Conservation (phyloP, 2,888 invertebrate species). For the Drosophila phalerata region DNA sequence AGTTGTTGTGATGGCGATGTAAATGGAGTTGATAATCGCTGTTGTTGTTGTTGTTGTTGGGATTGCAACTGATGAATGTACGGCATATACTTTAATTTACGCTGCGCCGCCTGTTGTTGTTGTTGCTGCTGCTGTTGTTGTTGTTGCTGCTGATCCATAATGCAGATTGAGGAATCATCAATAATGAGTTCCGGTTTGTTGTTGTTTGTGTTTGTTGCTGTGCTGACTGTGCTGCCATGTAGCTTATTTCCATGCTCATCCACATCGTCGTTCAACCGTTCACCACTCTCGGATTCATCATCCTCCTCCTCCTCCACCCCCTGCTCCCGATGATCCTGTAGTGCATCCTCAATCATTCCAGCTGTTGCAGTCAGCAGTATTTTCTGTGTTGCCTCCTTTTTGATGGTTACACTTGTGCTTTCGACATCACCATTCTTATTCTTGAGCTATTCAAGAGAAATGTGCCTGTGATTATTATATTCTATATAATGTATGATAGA, state of each 20-base stretch:
- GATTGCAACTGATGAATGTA: conserved; percentile 14
- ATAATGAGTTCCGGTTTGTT: conserved; percentile 53
- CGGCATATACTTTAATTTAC: conserved; percentile 35
- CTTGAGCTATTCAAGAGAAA: conserved; percentile 25
- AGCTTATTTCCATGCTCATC: conserved; percentile 10
- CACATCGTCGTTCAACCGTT: conserved; percentile 12
- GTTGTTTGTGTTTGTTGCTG: conserved; percentile 31
- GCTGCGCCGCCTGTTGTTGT: conserved; percentile 26
- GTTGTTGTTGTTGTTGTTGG: conserved; percentile 23
- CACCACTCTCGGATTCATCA: conserved; percentile 11
- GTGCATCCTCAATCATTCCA: conserved; percentile 51
- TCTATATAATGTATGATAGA: neutral
- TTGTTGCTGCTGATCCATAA: conserved; percentile 35
- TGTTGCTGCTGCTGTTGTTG: conserved; percentile 25
- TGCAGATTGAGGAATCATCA: conserved; percentile 52
- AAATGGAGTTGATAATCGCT: conserved; percentile 39
- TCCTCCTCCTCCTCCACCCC: conserved; percentile 14
- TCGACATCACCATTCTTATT: conserved; percentile 12
- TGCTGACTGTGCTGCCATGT: conserved; percentile 7
- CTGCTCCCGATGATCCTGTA: conserved; percentile 22
- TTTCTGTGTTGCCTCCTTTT: conserved; percentile 36
- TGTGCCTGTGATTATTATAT: neutral
- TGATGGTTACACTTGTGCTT: conserved; percentile 14
- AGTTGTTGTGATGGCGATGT: conserved; percentile 42
- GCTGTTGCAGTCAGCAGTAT: conserved; percentile 24